These are phyloP conservation scores for Hesperia comma DNA, from an alignment of 2,888 invertebrate genomes.

Conservation along the genomic window DNA sequence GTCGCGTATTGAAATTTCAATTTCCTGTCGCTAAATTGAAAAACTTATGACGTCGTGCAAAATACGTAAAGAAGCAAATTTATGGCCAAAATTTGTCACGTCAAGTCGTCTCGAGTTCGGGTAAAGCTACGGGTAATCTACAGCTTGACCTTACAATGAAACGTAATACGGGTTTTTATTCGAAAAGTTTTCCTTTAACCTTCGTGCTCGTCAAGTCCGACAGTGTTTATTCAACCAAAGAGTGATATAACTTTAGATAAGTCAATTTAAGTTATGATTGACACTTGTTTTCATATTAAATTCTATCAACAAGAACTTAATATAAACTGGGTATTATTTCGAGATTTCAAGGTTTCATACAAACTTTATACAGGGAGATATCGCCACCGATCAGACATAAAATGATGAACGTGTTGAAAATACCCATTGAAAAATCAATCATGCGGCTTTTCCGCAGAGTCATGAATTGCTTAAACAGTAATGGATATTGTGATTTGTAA, in stretches of 20 bases:
- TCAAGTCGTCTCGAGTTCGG: slow-evolving; percentile 8
- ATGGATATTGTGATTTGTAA: no score
- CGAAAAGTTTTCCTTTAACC: slow-evolving; percentile 28
- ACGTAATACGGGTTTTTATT: slow-evolving; percentile 19
- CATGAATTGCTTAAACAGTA: no score
- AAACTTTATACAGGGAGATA: no score
- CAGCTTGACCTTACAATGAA: slow-evolving; percentile 15
- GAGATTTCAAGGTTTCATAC: no score
- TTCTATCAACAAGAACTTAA: no score
- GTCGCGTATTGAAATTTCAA: slow-evolving; percentile 13
- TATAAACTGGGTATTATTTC: no score
- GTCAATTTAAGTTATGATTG: no score
- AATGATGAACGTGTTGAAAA: no score
- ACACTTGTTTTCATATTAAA: no score
- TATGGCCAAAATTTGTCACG: slow-evolving; percentile 21
- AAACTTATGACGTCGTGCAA: neutral
- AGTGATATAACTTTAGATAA: slow-evolving; percentile 2
- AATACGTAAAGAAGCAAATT: neutral
- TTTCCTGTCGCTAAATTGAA: slow-evolving; percentile 9
- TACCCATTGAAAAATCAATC: no score
- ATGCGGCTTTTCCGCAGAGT: no score
- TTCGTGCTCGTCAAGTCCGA: slow-evolving; percentile 1
- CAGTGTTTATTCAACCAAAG: neutral
- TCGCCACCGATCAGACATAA: no score
- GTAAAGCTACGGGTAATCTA: slow-evolving; percentile 14